Evolutionary conservation across 2,113 vertebrate species (phyloP), one percentile per base, ranked within the genome.

Genomic region (Serinus canaria): DNA sequence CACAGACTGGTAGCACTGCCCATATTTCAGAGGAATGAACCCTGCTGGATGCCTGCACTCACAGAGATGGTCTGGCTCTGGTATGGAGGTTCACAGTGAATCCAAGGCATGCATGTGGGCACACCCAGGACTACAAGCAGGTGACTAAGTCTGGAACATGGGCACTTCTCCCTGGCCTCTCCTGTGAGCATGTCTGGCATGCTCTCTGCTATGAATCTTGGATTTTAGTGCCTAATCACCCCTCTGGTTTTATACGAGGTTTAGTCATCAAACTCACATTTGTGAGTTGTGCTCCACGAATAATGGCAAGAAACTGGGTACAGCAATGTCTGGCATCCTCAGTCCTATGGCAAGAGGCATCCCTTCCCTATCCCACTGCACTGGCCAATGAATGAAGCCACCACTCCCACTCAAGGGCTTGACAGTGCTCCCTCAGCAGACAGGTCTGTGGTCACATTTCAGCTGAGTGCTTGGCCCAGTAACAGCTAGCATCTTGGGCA

Each of bases 61-160:
- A n/a, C 15, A 46, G 39, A 15, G 33, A 3, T 17, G 23, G 35
- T 58, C 64, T 64, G 37, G 22, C 24, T 60, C 49, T 13, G 35
- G 9, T 2, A 18, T 1, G 13, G 56, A 55, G 28, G 18, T 13
- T 63, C 72, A 58, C 47, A 53, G 39, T 7, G 58, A 80, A 41
- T 31, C 39, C 1, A 6, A 75, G 53, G 25, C 23, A 47, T 1
- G 1, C 41, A 28, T 0, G 0, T 23, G 43, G 43, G 39, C 37
- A 62, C 30, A 6, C 24, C 31, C 12, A 37, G 35, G 20, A 47
- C 52, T 62, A 37, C 68, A 27, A 39, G 21, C 6, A 87, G 10
- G 39, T 60, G 31, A 23, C 50, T 8, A 41, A 23, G 3, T 49
- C 31, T 47, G 50, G 55, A n/a, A 47, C 41, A 79, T 0, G 1